Base-by-base conservation (phyloP, 2,888 invertebrate species). In the Lysandra coridon region DNA sequence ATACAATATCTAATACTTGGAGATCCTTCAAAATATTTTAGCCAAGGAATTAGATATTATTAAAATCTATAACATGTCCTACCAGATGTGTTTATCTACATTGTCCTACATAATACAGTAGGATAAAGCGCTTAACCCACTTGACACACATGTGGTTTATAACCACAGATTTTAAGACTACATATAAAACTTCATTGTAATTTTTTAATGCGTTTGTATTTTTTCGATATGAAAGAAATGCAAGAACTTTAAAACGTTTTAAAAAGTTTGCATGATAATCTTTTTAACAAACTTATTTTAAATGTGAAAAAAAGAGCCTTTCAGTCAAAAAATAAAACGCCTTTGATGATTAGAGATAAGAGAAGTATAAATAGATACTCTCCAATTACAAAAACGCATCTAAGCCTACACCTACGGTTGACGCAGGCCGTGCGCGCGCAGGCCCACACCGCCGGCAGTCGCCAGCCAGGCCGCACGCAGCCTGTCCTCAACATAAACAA, bases 381-480 rank as follows among this genome's bases (percentile, higher is more conserved):
- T 49, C 57, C 80, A 80, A 80, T 80, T 81, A 80, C 79, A 40
- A 80, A 83, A 83, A 81, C 80, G 78, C 78, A 81, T 83, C 88
- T 78, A 80, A 81, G 81, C 76, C 91, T 90, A 92, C 90, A 92
- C 91, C 91, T 92, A 92, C 89, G 89, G 89, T 84, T 83, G 83
- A 85, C 85, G 85, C 85, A 84, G 84, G 83, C 83, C 83, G 77
- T 93, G 93, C 93, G 94, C 93, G 93, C 93, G 94, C 93, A 93
- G 79, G 80, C 78, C 89, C 88, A 83, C 83, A 85, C 85, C 89
- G 93, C 93, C 94, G 94, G 92, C 91, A 94, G 94, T 93, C 83
- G 84, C 88, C 93, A 91, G 93, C 94, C 91, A 90, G 94, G 94
- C 90, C 86, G 88, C 94, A 91, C 94, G 94, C 90, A 88, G 89